Conservation (phyloP, 2,888 invertebrate species). For the Ptilodon capucinus region DNA sequence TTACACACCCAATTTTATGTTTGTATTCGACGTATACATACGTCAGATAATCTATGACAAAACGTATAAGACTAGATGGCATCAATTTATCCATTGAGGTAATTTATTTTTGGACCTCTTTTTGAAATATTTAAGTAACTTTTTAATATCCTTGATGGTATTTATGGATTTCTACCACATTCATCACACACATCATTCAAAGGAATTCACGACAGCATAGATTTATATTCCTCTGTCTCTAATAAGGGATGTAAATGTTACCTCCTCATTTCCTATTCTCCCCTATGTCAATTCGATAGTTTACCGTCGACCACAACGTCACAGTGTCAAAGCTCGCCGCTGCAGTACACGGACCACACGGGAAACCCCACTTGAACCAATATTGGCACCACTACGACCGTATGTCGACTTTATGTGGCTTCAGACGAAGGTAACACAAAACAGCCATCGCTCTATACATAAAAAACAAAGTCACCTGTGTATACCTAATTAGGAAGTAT, state of each 20-base stretch:
- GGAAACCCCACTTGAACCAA: constrained; percentile 72
- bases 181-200: too few relatives aligned
- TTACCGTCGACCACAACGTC: constrained; percentile 18
- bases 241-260: neutral
- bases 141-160: too few relatives aligned
- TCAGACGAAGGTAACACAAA: constrained; percentile 55
- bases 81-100: too few relatives aligned
- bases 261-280: constrained; percentile 3
- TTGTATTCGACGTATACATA: too few relatives aligned
- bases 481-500: neutral
- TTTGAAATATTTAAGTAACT: too few relatives aligned
- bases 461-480: constrained; percentile 1
- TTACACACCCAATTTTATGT: too few relatives aligned
- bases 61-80: too few relatives aligned
- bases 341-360: constrained; percentile 16
- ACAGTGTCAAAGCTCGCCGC: constrained; percentile 34
- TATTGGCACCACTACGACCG: constrained; percentile 52
- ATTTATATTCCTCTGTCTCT: too few relatives aligned
- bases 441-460: constrained; percentile 25
- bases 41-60: too few relatives aligned
- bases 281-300: constrained; percentile 37
- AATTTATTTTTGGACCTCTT: too few relatives aligned
- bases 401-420: constrained; percentile 56
- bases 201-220: too few relatives aligned
- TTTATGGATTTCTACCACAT: too few relatives aligned